phyloP scores from a whole-genome alignment of 2,113 vertebrate species.

The Rattus norvegicus region GRCr8 NC_086025.1:49029501-49030000 shows the following conservation, averaged over 20 bases:
- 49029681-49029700: not conserved
- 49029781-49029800: not conserved
- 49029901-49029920: not conserved
- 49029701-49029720: not conserved
- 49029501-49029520: rapidly evolving
- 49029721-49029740: not conserved
- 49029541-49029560: not conserved
- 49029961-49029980: not conserved
- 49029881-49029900: not conserved
- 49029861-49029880: conserved; percentile 51
- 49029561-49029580: not conserved
- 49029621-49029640: conserved; percentile 4
- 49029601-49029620: not conserved
- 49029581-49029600: not conserved
- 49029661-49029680: not conserved
- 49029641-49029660: not conserved
- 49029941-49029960: not conserved
- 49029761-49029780: not conserved
- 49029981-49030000: not conserved
- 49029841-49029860: conserved; percentile 29
- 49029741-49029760: not conserved
- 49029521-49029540: rapidly evolving
- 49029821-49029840: conserved; percentile 31
- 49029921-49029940: not conserved
- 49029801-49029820: not conserved